These are phyloP conservation scores for Melanotaenia trifasciata DNA, from an alignment of 2,797 vertebrate genomes.

Conservation along the genomic window DNA sequence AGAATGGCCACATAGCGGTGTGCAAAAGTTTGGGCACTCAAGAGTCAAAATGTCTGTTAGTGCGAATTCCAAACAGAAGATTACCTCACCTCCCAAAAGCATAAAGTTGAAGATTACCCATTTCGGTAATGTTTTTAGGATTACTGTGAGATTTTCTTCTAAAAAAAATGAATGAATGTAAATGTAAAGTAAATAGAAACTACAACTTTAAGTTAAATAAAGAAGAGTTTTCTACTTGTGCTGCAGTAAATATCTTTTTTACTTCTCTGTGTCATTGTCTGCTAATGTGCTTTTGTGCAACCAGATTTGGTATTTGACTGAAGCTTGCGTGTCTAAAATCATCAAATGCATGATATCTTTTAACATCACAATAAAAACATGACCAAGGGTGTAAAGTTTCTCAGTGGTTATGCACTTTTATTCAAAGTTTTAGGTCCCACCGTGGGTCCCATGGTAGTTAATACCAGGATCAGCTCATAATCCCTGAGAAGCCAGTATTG, in stretches of 20 bases:
- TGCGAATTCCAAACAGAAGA: not conserved
- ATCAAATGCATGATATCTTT: not conserved
- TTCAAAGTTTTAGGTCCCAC: slow-evolving; percentile 85
- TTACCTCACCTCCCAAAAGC: not conserved
- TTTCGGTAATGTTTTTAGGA: not conserved
- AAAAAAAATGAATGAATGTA: not conserved
- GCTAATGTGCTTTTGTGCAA: not conserved
- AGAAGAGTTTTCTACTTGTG: too few relatives aligned
- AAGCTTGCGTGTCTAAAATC: not conserved
- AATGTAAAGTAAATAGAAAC: not conserved
- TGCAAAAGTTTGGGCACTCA: not conserved
- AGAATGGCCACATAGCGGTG: not conserved
- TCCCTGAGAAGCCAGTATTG: slow-evolving; percentile 92
- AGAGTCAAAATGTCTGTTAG: not conserved
- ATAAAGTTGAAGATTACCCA: not conserved
- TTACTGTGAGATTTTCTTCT: not conserved
- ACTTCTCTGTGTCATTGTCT: not conserved
- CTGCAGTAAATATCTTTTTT: not conserved
- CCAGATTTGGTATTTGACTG: slow-evolving; percentile 1
- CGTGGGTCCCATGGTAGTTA: slow-evolving; percentile 82
- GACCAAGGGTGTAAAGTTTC: slow-evolving; percentile 59
- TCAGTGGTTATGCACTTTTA: slow-evolving; percentile 91
- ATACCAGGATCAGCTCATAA: slow-evolving; percentile 85
- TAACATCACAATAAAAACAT: slow-evolving; percentile 49
- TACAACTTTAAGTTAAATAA: too few relatives aligned